These are phyloP conservation scores for Excalfactoria chinensis DNA, from an alignment of 2,113 vertebrate species.

Conservation along the genomic window DNA sequence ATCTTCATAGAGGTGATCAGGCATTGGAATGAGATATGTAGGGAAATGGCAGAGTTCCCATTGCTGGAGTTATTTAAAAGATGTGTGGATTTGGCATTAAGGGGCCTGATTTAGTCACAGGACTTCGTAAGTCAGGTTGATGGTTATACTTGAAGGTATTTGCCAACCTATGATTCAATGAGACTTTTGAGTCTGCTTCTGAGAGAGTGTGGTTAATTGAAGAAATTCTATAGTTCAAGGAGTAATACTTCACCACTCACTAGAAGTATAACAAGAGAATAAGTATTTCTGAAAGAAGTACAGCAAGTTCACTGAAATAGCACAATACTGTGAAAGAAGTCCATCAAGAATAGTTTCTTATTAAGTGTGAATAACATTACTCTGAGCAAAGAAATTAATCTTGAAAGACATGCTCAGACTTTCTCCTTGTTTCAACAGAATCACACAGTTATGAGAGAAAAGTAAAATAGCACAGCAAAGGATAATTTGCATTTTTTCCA, in stretches of 20 bases:
- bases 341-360: neutral
- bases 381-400: neutral
- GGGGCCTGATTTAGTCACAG: neutral
- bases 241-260: neutral
- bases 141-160: neutral
- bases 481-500: neutral
- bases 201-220: neutral
- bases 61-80: neutral
- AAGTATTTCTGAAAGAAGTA: neutral
- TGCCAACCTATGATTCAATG: neutral
- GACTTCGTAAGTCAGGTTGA: neutral
- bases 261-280: neutral
- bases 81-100: neutral
- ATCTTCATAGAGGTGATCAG: neutral
- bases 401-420: neutral
- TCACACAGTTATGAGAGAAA: neutral
- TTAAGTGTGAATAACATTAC: neutral
- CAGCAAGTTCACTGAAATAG: neutral
- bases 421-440: neutral
- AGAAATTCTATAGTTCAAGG: neutral
- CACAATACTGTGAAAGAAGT: neutral
- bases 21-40: neutral
- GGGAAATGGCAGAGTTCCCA: neutral
- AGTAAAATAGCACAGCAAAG: neutral
- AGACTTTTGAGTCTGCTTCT: neutral